These are phyloP conservation scores for Anthoptus insignis DNA, from an alignment of 2,888 invertebrate species.

Conservation along the genomic window DNA sequence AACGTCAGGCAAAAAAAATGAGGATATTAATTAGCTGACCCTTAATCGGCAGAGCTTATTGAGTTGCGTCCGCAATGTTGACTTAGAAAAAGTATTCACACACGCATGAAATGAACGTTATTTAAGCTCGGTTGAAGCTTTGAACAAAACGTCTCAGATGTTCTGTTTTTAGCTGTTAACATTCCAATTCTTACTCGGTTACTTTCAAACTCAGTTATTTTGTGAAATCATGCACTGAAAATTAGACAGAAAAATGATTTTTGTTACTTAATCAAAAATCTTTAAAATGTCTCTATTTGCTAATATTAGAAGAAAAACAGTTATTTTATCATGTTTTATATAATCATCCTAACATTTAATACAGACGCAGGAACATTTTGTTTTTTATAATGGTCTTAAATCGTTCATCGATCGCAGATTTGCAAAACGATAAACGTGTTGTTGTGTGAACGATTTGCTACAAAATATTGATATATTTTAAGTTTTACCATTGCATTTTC, in stretches of 20 bases:
- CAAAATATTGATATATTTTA: constrained; percentile 73
- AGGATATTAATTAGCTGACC: constrained; percentile 59
- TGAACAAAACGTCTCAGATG: constrained; percentile 57
- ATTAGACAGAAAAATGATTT: too few relatives aligned
- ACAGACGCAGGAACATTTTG: constrained; percentile 50
- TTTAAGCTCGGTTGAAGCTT: constrained; percentile 62
- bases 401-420: constrained; percentile 74
- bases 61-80: constrained; percentile 57
- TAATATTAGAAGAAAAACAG: too few relatives aligned
- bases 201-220: constrained; percentile 51
- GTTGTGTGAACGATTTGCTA: constrained; percentile 75
- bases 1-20: constrained; percentile 62
- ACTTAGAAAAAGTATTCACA: constrained; percentile 58
- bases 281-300: too few relatives aligned
- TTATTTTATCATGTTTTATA: neutral
- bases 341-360: constrained; percentile 22
- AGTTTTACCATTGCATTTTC: constrained; percentile 46
- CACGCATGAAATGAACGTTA: constrained; percentile 65
- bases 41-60: constrained; percentile 63
- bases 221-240: too few relatives aligned
- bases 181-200: constrained; percentile 60
- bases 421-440: constrained; percentile 78
- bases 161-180: constrained; percentile 57
- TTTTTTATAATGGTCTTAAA: constrained; percentile 79
- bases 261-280: too few relatives aligned